Conservation (phyloP, 2,113 vertebrate species). For the human (Homo sapiens) region DNA sequence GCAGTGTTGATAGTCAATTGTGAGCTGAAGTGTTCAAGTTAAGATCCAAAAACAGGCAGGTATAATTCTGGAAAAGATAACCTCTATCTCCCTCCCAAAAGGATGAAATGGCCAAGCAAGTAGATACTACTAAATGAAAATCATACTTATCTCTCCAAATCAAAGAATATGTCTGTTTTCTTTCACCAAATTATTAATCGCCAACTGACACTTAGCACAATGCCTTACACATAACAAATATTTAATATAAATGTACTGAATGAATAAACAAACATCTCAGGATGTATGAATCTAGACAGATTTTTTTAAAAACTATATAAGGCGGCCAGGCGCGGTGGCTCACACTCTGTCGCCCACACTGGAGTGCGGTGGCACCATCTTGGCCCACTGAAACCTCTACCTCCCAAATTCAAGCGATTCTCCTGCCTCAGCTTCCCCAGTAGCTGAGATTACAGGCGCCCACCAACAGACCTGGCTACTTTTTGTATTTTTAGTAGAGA, state of each 20-base stretch:
- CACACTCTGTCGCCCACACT: too few relatives aligned
- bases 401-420: too few relatives aligned
- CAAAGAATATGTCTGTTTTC: neutral
- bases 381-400: too few relatives aligned
- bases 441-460: too few relatives aligned
- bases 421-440: too few relatives aligned
- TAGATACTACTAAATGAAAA: neutral
- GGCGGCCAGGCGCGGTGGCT: too few relatives aligned
- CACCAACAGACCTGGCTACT: too few relatives aligned
- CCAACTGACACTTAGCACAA: neutral
- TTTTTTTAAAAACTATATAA: too few relatives aligned
- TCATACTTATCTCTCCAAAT: neutral
- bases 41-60: conserved; percentile 80
- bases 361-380: too few relatives aligned
- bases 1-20: conserved; percentile 98
- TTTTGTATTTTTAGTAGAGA: too few relatives aligned
- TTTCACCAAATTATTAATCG: conserved; percentile 20
- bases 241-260: conserved; percentile 5
- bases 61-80: neutral
- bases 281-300: neutral
- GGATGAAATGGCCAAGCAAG: neutral
- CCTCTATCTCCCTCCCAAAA: neutral
- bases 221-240: neutral
- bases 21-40: conserved; percentile 86
- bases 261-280: conserved; percentile 40